Conservation (phyloP, 1,140 invertebrate species). For the Drosophila gunungcola region DNA sequence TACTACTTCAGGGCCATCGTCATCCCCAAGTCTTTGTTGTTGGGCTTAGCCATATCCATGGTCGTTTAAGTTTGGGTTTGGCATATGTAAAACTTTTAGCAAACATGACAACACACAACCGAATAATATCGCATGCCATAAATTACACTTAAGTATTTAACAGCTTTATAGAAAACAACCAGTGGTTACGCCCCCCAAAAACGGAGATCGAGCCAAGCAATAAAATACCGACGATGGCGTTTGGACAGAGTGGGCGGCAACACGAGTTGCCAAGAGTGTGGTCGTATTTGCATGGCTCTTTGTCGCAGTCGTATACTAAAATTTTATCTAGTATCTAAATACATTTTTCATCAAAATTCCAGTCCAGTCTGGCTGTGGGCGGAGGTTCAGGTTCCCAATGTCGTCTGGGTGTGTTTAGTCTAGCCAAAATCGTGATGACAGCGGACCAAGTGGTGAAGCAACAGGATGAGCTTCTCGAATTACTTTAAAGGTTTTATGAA, state of each 20-base stretch:
- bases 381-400: not conserved
- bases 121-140: slow-evolving; percentile 81
- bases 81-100: slow-evolving; percentile 75
- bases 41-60: slow-evolving; percentile 15
- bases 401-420: slow-evolving; percentile 17
- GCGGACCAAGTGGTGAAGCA: not conserved
- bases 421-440: slow-evolving; percentile 30
- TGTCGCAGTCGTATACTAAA: slow-evolving; percentile 19
- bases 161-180: slow-evolving; percentile 66
- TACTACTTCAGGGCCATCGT: not conserved
- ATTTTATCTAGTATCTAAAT: slow-evolving; percentile 56
- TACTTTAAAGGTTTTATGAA: not conserved
- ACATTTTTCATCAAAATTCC: slow-evolving; percentile 68
- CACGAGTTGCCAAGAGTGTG: slow-evolving; percentile 1
- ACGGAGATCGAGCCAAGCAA: slow-evolving; percentile 40
- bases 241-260: slow-evolving; percentile 22
- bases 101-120: slow-evolving; percentile 75
- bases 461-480: slow-evolving; percentile 2
- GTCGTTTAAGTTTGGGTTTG: slow-evolving; percentile 55
- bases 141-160: slow-evolving; percentile 82
- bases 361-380: slow-evolving; percentile 1
- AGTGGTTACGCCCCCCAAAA: slow-evolving; percentile 53
- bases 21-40: not conserved
- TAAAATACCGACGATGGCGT: slow-evolving; percentile 55
- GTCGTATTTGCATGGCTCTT: slow-evolving; percentile 5